phyloP scores from a whole-genome alignment of 35 echinoderm and acorn worm species.

The Patiria miniata region DNA sequence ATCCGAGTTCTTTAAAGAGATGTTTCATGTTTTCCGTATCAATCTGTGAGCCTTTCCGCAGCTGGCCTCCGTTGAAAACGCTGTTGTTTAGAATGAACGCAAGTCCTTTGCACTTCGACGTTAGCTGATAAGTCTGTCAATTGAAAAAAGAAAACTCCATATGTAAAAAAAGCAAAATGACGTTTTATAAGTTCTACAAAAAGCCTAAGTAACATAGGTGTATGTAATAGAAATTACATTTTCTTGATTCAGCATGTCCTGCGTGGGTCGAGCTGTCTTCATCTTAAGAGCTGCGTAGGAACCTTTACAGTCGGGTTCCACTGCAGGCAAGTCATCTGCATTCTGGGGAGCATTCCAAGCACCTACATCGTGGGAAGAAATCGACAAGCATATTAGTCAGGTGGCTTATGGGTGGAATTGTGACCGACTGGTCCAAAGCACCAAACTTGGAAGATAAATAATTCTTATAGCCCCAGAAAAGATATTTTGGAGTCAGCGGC shows the following conservation, averaged over 20 bases:
- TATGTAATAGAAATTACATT: too few relatives aligned
- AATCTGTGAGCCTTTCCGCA: not conserved
- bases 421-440: too few relatives aligned
- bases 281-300: not conserved
- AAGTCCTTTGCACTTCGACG: not conserved
- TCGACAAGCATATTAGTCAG: too few relatives aligned
- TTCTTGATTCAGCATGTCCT: not conserved
- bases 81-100: slow-evolving; percentile 31
- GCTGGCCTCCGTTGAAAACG: not conserved
- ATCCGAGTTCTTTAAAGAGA: slow-evolving; percentile 18
- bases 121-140: not conserved
- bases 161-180: not conserved
- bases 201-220: too few relatives aligned
- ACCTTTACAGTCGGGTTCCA: slow-evolving; percentile 5
- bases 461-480: too few relatives aligned
- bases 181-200: too few relatives aligned
- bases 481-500: too few relatives aligned
- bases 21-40: slow-evolving; percentile 7
- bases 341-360: not conserved
- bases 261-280: not conserved
- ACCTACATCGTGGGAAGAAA: too few relatives aligned
- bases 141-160: too few relatives aligned
- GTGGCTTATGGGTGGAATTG: too few relatives aligned
- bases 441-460: too few relatives aligned
- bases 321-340: not conserved